Conservation (phyloP, 1,140 invertebrate species). For the Zophobas morio region DNA sequence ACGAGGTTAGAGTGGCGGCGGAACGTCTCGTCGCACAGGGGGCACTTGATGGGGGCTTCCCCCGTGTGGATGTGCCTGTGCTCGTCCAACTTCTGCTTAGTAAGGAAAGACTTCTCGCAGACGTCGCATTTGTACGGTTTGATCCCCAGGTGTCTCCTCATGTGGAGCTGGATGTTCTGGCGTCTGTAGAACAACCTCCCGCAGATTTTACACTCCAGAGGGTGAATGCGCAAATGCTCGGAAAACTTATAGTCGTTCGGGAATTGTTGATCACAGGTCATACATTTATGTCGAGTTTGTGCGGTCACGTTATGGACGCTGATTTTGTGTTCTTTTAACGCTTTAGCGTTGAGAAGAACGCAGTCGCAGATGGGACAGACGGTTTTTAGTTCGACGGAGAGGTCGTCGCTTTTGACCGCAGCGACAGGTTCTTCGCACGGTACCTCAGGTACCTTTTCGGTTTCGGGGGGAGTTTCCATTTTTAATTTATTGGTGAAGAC, state of each 20-base stretch:
- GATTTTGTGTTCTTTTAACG: slow-evolving; percentile 71
- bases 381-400: slow-evolving; percentile 40
- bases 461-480: slow-evolving; percentile 54
- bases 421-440: slow-evolving; percentile 3
- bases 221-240: slow-evolving; percentile 82
- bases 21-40: slow-evolving; percentile 87
- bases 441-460: slow-evolving; percentile 15
- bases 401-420: slow-evolving; percentile 13
- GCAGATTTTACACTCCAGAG: slow-evolving; percentile 83
- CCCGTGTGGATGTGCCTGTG: slow-evolving; percentile 88
- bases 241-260: slow-evolving; percentile 75
- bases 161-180: slow-evolving; percentile 81
- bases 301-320: slow-evolving; percentile 66
- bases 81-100: slow-evolving; percentile 82
- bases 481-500: slow-evolving; percentile 65
- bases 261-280: slow-evolving; percentile 75
- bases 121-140: slow-evolving; percentile 82
- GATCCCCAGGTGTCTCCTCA: slow-evolving; percentile 84
- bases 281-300: slow-evolving; percentile 67
- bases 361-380: slow-evolving; percentile 58
- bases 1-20: slow-evolving; percentile 88
- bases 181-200: slow-evolving; percentile 83
- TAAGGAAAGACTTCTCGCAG: slow-evolving; percentile 85
- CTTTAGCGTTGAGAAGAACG: slow-evolving; percentile 64
- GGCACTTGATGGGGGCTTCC: slow-evolving; percentile 85